Conservation (phyloP, 2,888 invertebrate genomes). For the Nycteola revayana region DNA sequence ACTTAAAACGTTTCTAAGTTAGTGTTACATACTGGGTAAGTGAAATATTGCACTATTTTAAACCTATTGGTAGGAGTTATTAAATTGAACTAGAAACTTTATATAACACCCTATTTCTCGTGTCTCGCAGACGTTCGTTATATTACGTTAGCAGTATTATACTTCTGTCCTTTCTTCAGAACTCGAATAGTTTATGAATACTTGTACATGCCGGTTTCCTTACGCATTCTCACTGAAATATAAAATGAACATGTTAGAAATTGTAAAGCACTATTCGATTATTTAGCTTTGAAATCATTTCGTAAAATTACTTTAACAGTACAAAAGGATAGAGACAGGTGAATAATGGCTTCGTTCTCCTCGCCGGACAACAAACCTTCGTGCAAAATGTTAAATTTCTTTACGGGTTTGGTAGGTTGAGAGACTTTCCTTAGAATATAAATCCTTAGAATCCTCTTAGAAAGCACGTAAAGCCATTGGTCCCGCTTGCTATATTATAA, state of each 20-base stretch:
- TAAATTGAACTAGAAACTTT: slow-evolving; percentile 18
- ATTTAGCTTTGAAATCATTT: too few relatives aligned
- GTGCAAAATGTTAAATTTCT: too few relatives aligned
- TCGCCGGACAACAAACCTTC: too few relatives aligned
- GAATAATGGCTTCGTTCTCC: too few relatives aligned
- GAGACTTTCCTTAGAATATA: too few relatives aligned
- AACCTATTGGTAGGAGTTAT: slow-evolving; percentile 25
- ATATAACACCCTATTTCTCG: slow-evolving; percentile 17
- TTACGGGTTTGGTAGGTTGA: too few relatives aligned
- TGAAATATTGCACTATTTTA: slow-evolving; percentile 41
- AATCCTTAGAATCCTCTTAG: too few relatives aligned
- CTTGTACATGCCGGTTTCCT: slow-evolving; percentile 76
- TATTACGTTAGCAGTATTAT: slow-evolving; percentile 9
- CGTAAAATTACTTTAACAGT: too few relatives aligned
- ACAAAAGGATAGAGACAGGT: too few relatives aligned
- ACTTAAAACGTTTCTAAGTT: slow-evolving; percentile 21
- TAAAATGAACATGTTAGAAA: slow-evolving; percentile 19
- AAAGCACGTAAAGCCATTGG: too few relatives aligned
- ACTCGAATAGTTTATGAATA: slow-evolving; percentile 55
- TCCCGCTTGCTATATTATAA: too few relatives aligned
- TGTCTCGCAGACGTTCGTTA: slow-evolving; percentile 10
- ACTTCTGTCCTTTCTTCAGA: slow-evolving; percentile 8
- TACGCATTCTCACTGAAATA: slow-evolving; percentile 77
- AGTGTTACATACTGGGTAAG: slow-evolving; percentile 30
- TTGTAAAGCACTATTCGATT: too few relatives aligned